Evolutionary conservation across 2,888 invertebrate genomes (phyloP).

Genomic region (Monoplex corrugatus): DNA sequence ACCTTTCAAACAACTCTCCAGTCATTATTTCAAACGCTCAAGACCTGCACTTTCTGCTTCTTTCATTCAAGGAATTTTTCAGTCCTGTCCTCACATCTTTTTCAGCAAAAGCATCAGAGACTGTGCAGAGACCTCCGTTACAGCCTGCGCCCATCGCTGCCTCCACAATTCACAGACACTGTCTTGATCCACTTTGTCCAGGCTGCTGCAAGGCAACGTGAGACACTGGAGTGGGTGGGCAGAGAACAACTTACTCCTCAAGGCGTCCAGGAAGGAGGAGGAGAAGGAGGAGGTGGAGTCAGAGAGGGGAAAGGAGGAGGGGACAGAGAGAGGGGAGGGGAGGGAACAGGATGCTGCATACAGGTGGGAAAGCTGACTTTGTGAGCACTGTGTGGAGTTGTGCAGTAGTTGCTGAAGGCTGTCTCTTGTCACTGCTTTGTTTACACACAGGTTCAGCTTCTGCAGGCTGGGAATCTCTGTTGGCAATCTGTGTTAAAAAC

Average conservation of each 20-base stretch:
- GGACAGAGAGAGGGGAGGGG: constrained; percentile 65
- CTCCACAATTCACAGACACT: constrained; percentile 67
- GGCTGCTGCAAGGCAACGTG: constrained; percentile 62
- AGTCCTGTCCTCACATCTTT: too few species aligned
- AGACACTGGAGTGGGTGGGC: constrained; percentile 59
- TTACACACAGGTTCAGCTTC: constrained; percentile 65
- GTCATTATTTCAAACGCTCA: too few species aligned
- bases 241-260: constrained; percentile 64
- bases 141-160: constrained; percentile 57
- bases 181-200: constrained; percentile 65
- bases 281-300: constrained; percentile 38
- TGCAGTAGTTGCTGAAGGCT: constrained; percentile 64
- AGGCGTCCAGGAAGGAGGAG: constrained; percentile 62
- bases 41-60: too few species aligned
- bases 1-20: too few species aligned
- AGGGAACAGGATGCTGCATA: constrained; percentile 66
- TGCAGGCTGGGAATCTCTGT: constrained; percentile 59
- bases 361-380: constrained; percentile 62
- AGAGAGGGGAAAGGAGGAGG: constrained; percentile 55
- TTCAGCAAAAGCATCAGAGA: too few species aligned
- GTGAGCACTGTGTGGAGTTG: constrained; percentile 47
- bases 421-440: constrained; percentile 65
- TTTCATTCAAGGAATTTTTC: too few species aligned
- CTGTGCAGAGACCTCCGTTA: neutral
- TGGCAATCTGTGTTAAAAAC: constrained; percentile 64